Base-by-base conservation (phyloP, 53 echinoderm and acorn worm genomes). In the Astropecten irregularis region DNA sequence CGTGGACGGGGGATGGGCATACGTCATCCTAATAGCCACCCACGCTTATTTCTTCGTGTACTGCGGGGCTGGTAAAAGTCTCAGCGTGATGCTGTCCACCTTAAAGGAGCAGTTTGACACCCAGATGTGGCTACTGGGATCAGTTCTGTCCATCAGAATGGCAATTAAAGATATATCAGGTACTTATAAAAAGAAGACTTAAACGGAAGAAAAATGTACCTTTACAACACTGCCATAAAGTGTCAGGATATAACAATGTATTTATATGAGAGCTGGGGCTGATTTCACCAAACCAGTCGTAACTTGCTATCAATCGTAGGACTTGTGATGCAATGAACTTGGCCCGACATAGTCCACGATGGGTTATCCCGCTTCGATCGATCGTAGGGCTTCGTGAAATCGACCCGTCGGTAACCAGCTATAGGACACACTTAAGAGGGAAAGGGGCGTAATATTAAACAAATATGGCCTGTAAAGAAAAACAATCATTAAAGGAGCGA, bases 1-100 rank as follows among this genome's bases (percentile, higher is more conserved):
- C 39, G 21, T 35, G 22, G 68, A 68, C 3, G 68, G 68, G 22
- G 68, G 68, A 23, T 68, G 68, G 68, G 68, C 68, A n/a, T 68
- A 68, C 44, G n/a, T 47, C 21, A 46, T 68, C 9, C 18, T 68
- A 3, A 10, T 68, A 3, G 68, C 68, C 26, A 23, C 68, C 13
- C 40, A 20, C 21, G 19, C n/a, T 19, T 42, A 18, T 68, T 46
- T 38, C 26, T 68, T 68, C 42, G 9, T 68, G 11, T 68, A 38
- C 44, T 40, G 23, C 9, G 40, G 40, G 9, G 22, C 44, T 15
- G 46, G 68, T 7, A 68, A 68, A 26, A 42, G 40, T 39, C 4
- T 68, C 4, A 46, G 68, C 23, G 68, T 47, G 27, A 68, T 68
- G 68, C 13, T 68, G 11, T 46, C 68, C 9, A 68, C 68, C 46